These are phyloP conservation scores for Drosophila funebris DNA, from an alignment of 1,140 invertebrate species.

Conservation along the genomic window DNA sequence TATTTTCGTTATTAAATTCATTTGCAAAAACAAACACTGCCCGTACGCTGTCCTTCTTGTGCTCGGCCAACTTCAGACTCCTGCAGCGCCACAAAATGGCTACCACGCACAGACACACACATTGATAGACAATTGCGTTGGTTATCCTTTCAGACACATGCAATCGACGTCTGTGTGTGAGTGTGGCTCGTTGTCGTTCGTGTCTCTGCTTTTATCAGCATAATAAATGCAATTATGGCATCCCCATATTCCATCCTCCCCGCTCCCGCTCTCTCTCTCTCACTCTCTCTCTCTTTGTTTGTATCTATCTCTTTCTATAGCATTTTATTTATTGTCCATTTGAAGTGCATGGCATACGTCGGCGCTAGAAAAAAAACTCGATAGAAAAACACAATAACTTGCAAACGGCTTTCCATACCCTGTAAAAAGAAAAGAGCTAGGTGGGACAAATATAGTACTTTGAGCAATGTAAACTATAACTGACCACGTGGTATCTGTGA, in stretches of 20 bases:
- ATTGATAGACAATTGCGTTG: constrained; percentile 46
- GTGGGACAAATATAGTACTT: neutral
- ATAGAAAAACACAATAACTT: constrained; percentile 71
- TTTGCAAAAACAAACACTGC: constrained; percentile 80
- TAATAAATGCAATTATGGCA: constrained; percentile 83
- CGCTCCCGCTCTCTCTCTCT: constrained; percentile 14
- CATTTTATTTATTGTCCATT: constrained; percentile 67
- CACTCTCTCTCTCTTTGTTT: constrained; percentile 4
- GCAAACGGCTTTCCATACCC: constrained; percentile 41
- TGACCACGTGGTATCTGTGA: neutral
- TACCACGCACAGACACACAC: constrained; percentile 46
- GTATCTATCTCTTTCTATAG: neutral
- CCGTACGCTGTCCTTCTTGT: constrained; percentile 29
- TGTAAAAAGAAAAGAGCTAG: neutral
- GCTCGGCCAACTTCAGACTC: constrained; percentile 2
- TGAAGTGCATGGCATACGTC: constrained; percentile 51
- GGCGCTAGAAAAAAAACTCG: constrained; percentile 45
- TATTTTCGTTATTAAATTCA: constrained; percentile 81
- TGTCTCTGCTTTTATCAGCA: constrained; percentile 78
- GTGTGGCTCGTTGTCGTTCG: constrained; percentile 26
- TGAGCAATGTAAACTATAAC: neutral
- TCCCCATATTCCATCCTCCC: constrained; percentile 53
- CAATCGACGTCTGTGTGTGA: constrained; percentile 10
- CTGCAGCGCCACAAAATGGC: constrained; percentile 62
- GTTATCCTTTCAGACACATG: constrained; percentile 31